Base-by-base conservation (phyloP, 2,888 invertebrate genomes). In the Leptinotarsa haldemani region DNA sequence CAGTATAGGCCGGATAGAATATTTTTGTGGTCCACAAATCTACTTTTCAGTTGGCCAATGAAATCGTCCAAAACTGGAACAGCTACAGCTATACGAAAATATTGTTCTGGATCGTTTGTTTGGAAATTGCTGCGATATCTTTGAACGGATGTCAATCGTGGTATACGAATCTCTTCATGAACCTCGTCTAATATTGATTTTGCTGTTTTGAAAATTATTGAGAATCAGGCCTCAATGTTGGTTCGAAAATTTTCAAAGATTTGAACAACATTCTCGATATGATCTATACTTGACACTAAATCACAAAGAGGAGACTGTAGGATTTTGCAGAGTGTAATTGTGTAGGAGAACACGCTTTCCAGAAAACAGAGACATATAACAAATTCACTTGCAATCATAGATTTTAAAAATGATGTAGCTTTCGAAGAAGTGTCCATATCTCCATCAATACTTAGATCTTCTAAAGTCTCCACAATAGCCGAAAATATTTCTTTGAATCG, bases 101-200 rank as follows among this genome's bases (percentile, higher is more conserved):
- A 52, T 52, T 47, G 50, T 52, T 66, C 66, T 52, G 50, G 66
- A 25, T 66, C 66, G 22, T 20, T 15, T 25, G 25, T 66, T 50
- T 50, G 66, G 5, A 66, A 52, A 18, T 52, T 50, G 52, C 66
- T 25, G 20, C 66, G 22, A 25, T 66, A 22, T 12, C 50, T 9
- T 25, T 66, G 66, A 47, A 47, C 18, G 20, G 65, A 46, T 47
- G 47, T 40, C 47, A 47, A 46, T 47, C 65, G 20, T 40, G 65
- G 65, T 20, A 65, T 46, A 9, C 65, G 46, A 20, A 65, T 48
- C 47, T 64, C 30, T 64, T 25, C 64, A 64, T 18, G 25, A 18
- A 64, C 64, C 30, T 64, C 64, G n/a, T 15, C 64, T 64, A 65
- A 48, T 65, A 65, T 47, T 40, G 40, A 65, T 65, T 65, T 20